Percentiles rank a stretch among this genome's conserved stretches.
Conservation (phyloP, 2,113 vertebrate genomes). For the Pleuronectes platessa region DNA sequence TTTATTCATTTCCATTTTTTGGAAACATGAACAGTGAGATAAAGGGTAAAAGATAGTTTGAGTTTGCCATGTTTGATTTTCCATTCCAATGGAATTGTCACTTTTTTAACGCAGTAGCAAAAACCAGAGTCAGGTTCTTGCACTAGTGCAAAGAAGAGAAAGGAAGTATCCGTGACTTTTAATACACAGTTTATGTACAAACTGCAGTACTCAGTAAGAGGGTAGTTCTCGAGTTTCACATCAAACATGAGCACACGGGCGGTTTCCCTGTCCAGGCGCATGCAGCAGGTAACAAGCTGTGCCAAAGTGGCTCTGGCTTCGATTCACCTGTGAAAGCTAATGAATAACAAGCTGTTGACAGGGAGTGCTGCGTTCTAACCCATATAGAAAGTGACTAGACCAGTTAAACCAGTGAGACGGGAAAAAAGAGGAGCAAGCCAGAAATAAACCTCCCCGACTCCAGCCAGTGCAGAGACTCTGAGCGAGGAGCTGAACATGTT, state of each 20-base stretch:
- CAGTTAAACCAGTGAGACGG: constrained; percentile 48
- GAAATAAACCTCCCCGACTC: not conserved
- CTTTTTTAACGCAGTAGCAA: no score
- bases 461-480: not conserved
- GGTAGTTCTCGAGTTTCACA: no score
- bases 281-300: not conserved
- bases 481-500: constrained; percentile 18
- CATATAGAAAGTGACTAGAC: constrained; percentile 58
- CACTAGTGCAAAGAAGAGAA: no score
- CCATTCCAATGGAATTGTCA: no score
- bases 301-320: not conserved
- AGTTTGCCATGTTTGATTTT: no score
- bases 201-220: no score
- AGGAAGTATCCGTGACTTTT: no score
- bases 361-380: constrained; percentile 35
- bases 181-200: no score
- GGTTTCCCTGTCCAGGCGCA: not conserved
- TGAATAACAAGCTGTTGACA: constrained; percentile 34
- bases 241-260: no score
- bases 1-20: no score
- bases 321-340: not conserved
- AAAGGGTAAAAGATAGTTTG: not conserved
- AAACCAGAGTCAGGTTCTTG: no score
- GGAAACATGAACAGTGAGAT: not conserved
- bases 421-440: not conserved